phyloP scores from a whole-genome alignment of 2,113 vertebrate genomes.

The Peromyscus polionotus region DNA sequence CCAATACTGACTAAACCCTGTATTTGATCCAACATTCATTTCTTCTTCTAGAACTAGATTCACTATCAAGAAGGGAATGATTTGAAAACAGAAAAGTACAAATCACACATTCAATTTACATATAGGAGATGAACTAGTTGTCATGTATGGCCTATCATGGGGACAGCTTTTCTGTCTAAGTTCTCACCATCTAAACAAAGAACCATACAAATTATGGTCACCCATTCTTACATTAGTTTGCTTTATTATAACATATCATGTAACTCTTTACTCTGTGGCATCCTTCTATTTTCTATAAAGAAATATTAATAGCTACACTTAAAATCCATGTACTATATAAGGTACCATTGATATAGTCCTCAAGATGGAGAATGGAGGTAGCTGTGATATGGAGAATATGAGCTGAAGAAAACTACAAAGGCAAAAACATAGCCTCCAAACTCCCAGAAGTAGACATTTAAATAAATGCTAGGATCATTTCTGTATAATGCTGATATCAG shows the following conservation, averaged over 20 bases:
- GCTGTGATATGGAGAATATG: neutral
- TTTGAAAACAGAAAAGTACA: neutral
- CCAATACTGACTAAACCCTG: conserved; percentile 2
- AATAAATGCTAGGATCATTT: neutral
- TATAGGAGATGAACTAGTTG: neutral
- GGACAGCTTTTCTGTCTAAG: neutral
- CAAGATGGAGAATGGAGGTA: neutral
- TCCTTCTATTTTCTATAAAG: conserved; percentile 33
- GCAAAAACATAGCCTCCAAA: neutral
- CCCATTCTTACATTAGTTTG: neutral
- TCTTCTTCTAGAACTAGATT: conserved; percentile 18
- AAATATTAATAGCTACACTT: neutral
- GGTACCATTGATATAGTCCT: neutral
- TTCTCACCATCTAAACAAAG: neutral
- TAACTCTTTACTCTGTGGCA: neutral
- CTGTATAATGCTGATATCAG: neutral
- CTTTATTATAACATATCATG: neutral
- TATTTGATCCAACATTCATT: conserved; percentile 4
- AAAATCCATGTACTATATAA: conserved; percentile 27
- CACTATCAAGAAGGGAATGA: neutral
- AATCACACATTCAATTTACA: neutral
- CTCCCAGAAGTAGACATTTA: neutral
- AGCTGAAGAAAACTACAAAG: neutral
- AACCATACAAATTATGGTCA: neutral
- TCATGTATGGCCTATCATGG: neutral